A percentile compares a stretch with the other conserved stretches of the same genome.
phyloP scores from a whole-genome alignment of 2,113 vertebrate genomes.

The Lepisosteus oculatus region DNA sequence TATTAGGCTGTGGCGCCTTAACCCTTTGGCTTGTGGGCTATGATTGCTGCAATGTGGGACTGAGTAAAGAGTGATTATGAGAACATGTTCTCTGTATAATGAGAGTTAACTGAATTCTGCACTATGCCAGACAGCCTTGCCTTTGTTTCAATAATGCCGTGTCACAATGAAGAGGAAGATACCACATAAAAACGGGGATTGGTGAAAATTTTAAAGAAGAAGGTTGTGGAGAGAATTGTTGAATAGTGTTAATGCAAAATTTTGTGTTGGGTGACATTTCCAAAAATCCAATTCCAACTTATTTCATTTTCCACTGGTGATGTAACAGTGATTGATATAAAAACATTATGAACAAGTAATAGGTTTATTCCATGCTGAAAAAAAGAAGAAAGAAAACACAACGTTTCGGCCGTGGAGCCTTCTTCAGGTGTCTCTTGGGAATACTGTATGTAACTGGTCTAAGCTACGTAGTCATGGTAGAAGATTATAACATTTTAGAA shows the following conservation, averaged over 20 bases:
- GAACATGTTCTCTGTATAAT: background rate
- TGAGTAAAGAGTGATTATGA: background rate
- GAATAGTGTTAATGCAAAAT: background rate
- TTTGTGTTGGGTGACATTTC: background rate
- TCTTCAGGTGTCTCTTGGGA: background rate
- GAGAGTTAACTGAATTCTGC: background rate
- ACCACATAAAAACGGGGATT: background rate
- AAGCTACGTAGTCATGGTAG: background rate
- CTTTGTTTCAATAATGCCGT: background rate
- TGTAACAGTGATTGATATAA: too few species aligned
- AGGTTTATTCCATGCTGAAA: too few species aligned
- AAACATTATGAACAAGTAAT: too few species aligned
- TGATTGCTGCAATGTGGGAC: slow-evolving; percentile 41
- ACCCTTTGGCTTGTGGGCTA: slow-evolving; percentile 22
- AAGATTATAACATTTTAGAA: background rate
- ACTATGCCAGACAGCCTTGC: background rate
- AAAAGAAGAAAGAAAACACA: too few species aligned
- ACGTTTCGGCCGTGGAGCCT: too few species aligned
- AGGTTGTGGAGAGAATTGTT: background rate
- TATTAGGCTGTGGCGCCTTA: slow-evolving; percentile 50
- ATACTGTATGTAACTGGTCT: background rate
- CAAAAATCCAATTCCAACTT: background rate
- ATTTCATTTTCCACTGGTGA: background rate
- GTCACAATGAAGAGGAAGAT: background rate
- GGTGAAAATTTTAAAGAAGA: background rate